Percentiles rank a stretch among this genome's conserved stretches.
These are phyloP conservation scores for Centropus unirufus DNA, from an alignment of 2,113 vertebrate species.

Conservation along the genomic window DNA sequence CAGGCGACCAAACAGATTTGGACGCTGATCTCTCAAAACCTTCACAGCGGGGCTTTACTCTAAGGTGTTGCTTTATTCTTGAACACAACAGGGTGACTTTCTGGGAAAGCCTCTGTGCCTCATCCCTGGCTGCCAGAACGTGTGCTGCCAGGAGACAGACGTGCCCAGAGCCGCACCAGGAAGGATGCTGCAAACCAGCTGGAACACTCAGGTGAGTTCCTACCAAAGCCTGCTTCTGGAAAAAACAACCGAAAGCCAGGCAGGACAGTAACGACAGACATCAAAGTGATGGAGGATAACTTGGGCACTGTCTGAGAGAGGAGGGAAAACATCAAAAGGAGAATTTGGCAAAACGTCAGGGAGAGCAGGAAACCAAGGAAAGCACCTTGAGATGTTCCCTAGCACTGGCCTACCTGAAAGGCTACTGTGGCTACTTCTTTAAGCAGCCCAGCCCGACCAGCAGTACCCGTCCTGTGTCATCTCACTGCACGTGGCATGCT, in stretches of 20 bases:
- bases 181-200: neutral
- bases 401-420: neutral
- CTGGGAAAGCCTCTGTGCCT: neutral
- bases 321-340: neutral
- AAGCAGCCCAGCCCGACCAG: neutral
- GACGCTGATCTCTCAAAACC: neutral
- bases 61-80: neutral
- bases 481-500: neutral
- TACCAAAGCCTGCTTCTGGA: neutral
- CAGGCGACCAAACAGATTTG: neutral
- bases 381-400: neutral
- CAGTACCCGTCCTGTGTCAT: neutral
- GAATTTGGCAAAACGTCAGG: neutral
- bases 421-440: neutral
- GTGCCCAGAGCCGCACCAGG: fast-evolving
- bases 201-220: neutral
- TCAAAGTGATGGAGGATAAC: neutral
- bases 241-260: fast-evolving
- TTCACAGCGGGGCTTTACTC: neutral
- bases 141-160: neutral
- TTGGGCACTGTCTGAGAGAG: neutral
- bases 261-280: neutral
- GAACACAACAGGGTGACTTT: fast-evolving
- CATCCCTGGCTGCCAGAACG: fast-evolving
- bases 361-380: neutral